Evolutionary conservation across 2,888 invertebrate species (phyloP).

Genomic region (Crepidodera aurea): DNA sequence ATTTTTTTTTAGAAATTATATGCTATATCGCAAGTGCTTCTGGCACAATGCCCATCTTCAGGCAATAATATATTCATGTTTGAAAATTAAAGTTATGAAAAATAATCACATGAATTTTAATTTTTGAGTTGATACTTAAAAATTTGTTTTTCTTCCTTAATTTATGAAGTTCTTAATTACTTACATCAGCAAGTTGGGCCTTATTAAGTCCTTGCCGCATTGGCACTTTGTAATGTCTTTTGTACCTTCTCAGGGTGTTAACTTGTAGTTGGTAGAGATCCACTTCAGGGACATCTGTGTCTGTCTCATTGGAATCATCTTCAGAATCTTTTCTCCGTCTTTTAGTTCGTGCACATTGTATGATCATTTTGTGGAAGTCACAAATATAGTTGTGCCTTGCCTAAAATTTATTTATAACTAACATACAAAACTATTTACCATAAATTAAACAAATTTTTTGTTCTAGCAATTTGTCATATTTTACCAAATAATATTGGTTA

Average conservation of each 20-base stretch:
- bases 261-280: constrained; percentile 94
- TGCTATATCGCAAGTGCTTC: no score
- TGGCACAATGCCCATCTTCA: no score
- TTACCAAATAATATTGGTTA: no score
- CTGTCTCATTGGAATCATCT: constrained; percentile 94
- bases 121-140: no score
- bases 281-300: constrained; percentile 89
- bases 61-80: no score
- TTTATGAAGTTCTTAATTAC: no score
- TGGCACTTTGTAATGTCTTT: constrained; percentile 90
- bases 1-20: no score
- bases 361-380: constrained; percentile 94
- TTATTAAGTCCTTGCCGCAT: constrained; percentile 93
- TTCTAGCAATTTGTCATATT: no score
- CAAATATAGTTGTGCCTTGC: constrained; percentile 96
- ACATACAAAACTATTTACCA: no score
- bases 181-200: constrained; percentile 94
- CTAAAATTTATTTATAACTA: constrained; percentile 62
- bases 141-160: no score
- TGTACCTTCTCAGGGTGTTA: constrained; percentile 92
- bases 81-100: no score
- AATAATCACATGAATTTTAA: no score
- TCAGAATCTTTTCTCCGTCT: constrained; percentile 92
- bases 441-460: background rate
- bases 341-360: constrained; percentile 93